phyloP scores from a whole-genome alignment of 2,888 invertebrate genomes.

The Eupithecia centaureata region DNA sequence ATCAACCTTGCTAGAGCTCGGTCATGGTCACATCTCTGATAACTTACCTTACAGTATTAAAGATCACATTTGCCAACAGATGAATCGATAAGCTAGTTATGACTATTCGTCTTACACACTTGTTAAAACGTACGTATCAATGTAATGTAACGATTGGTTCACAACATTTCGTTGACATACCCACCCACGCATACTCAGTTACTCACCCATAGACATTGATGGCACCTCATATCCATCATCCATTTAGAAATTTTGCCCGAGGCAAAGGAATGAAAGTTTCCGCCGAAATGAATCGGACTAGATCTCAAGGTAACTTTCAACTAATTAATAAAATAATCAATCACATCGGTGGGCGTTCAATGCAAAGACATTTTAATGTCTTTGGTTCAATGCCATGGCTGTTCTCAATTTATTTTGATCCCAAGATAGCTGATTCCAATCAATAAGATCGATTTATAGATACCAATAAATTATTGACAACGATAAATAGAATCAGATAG shows the following conservation, averaged over 20 bases:
- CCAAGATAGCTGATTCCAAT: slow-evolving; percentile 2
- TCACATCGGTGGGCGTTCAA: slow-evolving; percentile 25
- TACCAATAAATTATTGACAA: slow-evolving; percentile 13
- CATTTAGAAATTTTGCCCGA: slow-evolving; percentile 19
- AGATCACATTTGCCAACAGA: background rate
- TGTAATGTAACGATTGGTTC: no score
- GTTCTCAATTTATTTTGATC: slow-evolving; percentile 11
- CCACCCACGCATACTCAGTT: background rate
- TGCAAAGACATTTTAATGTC: no score
- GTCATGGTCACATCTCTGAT: slow-evolving; percentile 18
- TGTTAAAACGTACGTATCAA: background rate
- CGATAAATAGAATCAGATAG: slow-evolving; percentile 9
- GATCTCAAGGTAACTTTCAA: slow-evolving; percentile 25
- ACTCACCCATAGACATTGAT: no score
- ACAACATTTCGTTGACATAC: background rate
- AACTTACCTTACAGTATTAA: background rate
- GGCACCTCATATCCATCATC: background rate
- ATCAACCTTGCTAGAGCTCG: slow-evolving; percentile 13
- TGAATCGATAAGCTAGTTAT: background rate
- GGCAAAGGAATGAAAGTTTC: slow-evolving; percentile 26
- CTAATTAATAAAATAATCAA: slow-evolving; percentile 14
- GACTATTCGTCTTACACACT: background rate
- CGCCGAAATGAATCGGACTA: slow-evolving; percentile 19
- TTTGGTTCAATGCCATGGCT: slow-evolving; percentile 26
- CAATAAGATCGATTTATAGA: slow-evolving; percentile 19